Evolutionary conservation across 1,140 invertebrate genomes (phyloP), one percentile per base, ranked within the genome.

Genomic region (Drosophila mayri): DNA sequence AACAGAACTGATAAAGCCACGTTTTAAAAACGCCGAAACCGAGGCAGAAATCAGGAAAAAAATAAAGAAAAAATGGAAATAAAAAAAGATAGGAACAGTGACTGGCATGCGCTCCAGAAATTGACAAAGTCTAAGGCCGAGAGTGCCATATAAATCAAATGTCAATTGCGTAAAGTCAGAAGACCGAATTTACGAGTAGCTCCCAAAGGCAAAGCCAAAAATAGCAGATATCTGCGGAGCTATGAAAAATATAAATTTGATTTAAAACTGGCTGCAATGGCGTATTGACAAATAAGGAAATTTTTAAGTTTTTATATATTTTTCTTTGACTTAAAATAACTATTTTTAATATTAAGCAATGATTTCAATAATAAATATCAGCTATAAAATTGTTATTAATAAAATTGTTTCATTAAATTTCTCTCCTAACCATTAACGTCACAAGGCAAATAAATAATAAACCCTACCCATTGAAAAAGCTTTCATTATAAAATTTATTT

Each of bases 1-100:
- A 66, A 55, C 46, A 37, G 25, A 46, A 58, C 80, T 83, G 84
- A 87, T 87, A 87, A 88, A 88, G 80, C 60, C 57, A 57, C 63
- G 74, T 62, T 85, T 71, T 65, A 77, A 61, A 44, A 66, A 35
- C 6, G 18, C 28, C 30, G 14, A 72, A 72, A 25, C 40, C n/a
- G 54, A 12, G 16, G 40, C 55, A 58, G 7, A 43, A 30, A 12
- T 35, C 50, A 35, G 18, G 22, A 54, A 37, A 20, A 7, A 18
- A 11, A 11, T 20, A 20, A 11, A 20, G 7, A 14, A 52, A 37
- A 35, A 7, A 5, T 3, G 18, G n/a, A 20, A 46, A 58, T 30
- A 70, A 11, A 30, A 49, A 52, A 52, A 52, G 65, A 72, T 58
- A 71, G 25, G 38, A 35, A 55, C 49, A 58, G 41, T n/a, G 25